Evolutionary conservation across 2,888 invertebrate species (phyloP), one percentile per base, ranked within the genome.

Genomic region (Tipula helvola): DNA sequence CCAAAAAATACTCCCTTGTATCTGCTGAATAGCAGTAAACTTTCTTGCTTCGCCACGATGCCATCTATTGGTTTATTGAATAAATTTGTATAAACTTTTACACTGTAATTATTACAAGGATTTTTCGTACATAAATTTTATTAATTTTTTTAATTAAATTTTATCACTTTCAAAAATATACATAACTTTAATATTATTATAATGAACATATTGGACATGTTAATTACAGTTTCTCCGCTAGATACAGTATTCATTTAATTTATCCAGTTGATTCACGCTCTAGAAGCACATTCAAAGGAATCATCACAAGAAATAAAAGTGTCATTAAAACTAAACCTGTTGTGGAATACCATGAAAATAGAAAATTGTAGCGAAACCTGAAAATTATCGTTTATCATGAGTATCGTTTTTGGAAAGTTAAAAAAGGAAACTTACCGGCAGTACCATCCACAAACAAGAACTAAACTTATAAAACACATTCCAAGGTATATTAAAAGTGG

Each of bases 281-380:
- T 83, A 89, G 89, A 86, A 89, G 87, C 83, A 89, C 86, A 87
- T 89, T 86, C 16, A 89, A 83, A 18, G 89, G 89, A 86, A 88
- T 88, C 86, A 89, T 87, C 86, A 89, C 88, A n/a, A 89, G 87
- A 87, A 89, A 88, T 36, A 89, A 87, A 86, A 88, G 87, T 28
- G 89, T 89, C 86, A 89, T 88, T 36, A 89, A 87, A 86, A 89
- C 88, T n/a, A 89, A 87, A 47, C 89, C 89, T 36, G 88, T 88
- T 18, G 89, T 89, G 83, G 89, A 89, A 87, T 89, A 89, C 89
- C 89, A 89, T 10, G 89, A 93, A 90, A 93, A 93, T 91, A 93
- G 92, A 89, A 92, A 92, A 42, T 93, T 93, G 89, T 93, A 93
- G 88, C 93, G 92, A 89, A 93, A 92, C 88, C 93, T 93, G 91